Percentiles rank a stretch among this genome's conserved stretches.
Conservation (phyloP, 1,140 invertebrate species). For the Anastatus disparis region DNA sequence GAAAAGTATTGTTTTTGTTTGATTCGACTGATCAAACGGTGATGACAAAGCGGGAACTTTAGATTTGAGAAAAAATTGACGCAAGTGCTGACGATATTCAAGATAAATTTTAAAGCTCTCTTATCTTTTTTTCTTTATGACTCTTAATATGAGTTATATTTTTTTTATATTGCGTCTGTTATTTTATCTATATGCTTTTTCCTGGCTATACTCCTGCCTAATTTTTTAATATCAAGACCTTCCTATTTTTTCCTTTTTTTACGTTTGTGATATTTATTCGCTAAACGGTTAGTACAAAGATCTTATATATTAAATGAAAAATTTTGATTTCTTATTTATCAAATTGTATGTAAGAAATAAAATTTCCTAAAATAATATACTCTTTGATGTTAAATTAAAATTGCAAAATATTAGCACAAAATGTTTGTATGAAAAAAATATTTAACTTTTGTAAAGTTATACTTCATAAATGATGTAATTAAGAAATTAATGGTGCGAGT, state of each 20-base stretch:
- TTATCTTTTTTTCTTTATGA: constrained; percentile 8
- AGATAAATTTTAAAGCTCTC: constrained; percentile 13
- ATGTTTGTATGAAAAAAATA: constrained; percentile 11
- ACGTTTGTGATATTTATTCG: not conserved
- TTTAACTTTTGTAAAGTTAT: constrained; percentile 13
- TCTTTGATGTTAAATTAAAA: not conserved
- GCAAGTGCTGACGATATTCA: constrained; percentile 34
- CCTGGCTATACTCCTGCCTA: no score
- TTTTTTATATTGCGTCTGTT: not conserved
- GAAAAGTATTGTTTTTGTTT: constrained; percentile 25
- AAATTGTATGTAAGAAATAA: not conserved
- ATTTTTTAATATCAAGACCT: not conserved
- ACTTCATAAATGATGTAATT: no score
- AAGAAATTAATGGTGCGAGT: no score
- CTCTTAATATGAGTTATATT: constrained; percentile 5
- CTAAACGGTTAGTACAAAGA: no score
- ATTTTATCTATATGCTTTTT: not conserved
- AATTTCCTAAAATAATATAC: not conserved
- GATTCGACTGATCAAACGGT: constrained; percentile 22
- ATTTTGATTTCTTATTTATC: not conserved
- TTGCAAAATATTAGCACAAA: not conserved
- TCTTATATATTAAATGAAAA: not conserved
- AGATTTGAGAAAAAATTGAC: constrained; percentile 27
- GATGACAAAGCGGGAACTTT: constrained; percentile 27
- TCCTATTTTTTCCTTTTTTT: constrained; percentile 1